Base-by-base conservation (phyloP, 2,888 invertebrate species). In the Idaea biselata region DNA sequence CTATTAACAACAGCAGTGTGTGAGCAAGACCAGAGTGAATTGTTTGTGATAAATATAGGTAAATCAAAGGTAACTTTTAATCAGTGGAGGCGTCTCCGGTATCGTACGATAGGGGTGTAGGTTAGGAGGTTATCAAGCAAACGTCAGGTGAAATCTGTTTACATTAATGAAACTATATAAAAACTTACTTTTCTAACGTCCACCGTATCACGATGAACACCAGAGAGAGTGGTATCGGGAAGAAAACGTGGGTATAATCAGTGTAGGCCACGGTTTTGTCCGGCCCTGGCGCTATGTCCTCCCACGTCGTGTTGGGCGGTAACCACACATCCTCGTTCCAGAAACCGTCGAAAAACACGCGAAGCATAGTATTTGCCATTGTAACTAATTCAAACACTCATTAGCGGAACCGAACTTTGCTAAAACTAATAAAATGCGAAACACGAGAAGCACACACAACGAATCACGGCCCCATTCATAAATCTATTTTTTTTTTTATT, bases 311-410 rank as follows among this genome's bases (percentile, higher is more conserved):
- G 86, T 97, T 97, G 68, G 97, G 97, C 74, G 98, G 98, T 79
- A 99, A 94, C 99, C 99, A 99, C 83, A 99, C 94, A 81, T 95
- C 89, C 83, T 97, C 96, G 82, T 95, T 95, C 98, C 97, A 97
- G 86, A 97, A 96, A 67, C 80, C 81, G 70, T 91, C 86, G 70
- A 94, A 80, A 64, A 92, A 71, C 73, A 80, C 80, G 71, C 87
- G 87, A 80, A 93, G 77, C 92, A 93, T 90, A 67, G 72, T 83
- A 66, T 61, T 65, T 69, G 61, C 63, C 74, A 79, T 75, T 70
- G 16, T 32, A 58, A 18, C 32, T 59, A 18, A 61, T 61, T 5
- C 60, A 63, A 7, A 61, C 61, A 68, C 32, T 66, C 62, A 63
- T 64, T 66, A 63, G 44, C 44, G 11, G 44, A 44, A 44, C 44